Conservation (phyloP, 2,113 vertebrate genomes). For the Corydoras maculifer region DNA sequence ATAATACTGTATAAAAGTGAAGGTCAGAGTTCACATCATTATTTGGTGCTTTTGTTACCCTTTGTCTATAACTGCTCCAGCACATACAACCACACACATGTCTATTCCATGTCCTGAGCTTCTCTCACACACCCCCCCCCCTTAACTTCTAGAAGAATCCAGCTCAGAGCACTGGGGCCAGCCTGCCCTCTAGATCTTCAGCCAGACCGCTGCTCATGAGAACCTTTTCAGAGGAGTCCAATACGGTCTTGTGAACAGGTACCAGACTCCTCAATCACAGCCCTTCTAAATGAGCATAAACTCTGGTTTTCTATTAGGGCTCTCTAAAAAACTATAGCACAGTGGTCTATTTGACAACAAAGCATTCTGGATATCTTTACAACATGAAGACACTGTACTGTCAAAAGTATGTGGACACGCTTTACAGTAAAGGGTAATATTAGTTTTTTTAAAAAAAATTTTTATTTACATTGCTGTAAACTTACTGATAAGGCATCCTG, state of each 20-base stretch:
- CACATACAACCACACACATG: background rate
- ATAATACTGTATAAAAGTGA: background rate
- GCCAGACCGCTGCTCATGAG: constrained; percentile 95
- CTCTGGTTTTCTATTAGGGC: background rate
- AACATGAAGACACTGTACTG: no score
- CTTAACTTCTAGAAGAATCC: constrained; percentile 81
- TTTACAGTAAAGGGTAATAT: no score
- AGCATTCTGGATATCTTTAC: no score
- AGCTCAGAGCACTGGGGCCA: constrained; percentile 69
- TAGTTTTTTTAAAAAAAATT: no score
- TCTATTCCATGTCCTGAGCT: constrained; percentile 54
- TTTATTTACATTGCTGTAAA: no score
- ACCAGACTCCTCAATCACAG: constrained; percentile 58
- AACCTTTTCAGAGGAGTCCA: constrained; percentile 98
- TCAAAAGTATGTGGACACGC: no score
- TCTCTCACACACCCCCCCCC: constrained; percentile 70
- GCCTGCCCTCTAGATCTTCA: constrained; percentile 77
- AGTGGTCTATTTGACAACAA: background rate
- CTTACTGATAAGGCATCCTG: no score
- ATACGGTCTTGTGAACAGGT: constrained; percentile 91
- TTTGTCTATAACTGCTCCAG: background rate
- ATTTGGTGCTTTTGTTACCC: background rate
- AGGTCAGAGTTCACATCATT: background rate
- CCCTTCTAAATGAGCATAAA: background rate
- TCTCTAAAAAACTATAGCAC: background rate